These are phyloP conservation scores for Ammodytes dubius DNA, from an alignment of 2,113 vertebrate species.

Conservation along the genomic window DNA sequence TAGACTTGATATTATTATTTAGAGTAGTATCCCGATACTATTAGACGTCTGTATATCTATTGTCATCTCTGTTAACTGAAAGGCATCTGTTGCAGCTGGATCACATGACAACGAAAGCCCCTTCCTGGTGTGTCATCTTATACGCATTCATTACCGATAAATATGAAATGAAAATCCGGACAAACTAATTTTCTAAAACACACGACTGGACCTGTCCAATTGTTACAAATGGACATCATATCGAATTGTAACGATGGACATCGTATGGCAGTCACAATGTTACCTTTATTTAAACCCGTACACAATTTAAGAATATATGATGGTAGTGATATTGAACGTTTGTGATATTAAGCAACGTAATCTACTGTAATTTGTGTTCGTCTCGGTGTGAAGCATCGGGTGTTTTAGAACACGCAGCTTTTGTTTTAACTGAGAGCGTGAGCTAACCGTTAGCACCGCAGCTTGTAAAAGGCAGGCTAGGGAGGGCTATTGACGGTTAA, in stretches of 20 bases:
- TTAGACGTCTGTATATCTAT: background rate
- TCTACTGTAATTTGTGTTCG: too few species aligned
- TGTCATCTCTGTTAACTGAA: background rate
- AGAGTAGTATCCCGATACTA: background rate
- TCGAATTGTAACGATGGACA: background rate
- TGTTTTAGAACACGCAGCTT: background rate
- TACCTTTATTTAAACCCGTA: background rate
- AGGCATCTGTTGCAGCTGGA: background rate
- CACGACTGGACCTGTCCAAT: too few species aligned
- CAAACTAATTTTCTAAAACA: too few species aligned
- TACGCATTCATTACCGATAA: accelerated
- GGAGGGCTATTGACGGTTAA: background rate
- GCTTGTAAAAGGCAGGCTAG: constrained; percentile 30
- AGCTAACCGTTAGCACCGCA: background rate
- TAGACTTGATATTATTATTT: background rate
- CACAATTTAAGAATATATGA: background rate
- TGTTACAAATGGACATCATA: too few species aligned
- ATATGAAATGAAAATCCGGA: background rate
- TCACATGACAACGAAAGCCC: background rate
- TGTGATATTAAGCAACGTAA: too few species aligned
- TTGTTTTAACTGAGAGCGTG: background rate
- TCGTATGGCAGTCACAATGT: background rate
- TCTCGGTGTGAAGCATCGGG: background rate
- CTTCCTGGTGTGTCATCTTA: background rate
- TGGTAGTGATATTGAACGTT: too few species aligned